Evolutionary conservation across 2,888 invertebrate genomes (phyloP).

Genomic region (Pemphredon lugubris): DNA sequence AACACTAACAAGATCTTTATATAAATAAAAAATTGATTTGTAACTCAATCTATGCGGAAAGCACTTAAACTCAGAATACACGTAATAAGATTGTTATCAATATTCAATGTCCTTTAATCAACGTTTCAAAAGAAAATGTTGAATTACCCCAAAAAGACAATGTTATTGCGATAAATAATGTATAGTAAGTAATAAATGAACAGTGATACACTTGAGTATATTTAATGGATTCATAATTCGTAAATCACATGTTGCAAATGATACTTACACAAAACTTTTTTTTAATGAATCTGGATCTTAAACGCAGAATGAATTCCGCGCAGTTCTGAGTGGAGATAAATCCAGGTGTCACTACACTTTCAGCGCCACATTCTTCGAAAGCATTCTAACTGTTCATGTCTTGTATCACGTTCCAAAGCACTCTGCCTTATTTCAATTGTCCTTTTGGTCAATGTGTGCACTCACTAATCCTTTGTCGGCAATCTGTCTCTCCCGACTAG

Average conservation of each 20-base stretch:
- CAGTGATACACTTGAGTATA: too few relatives aligned
- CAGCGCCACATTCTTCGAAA: slow-evolving; percentile 19
- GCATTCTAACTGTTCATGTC: background rate
- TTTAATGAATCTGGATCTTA: slow-evolving; percentile 11
- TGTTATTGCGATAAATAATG: too few relatives aligned
- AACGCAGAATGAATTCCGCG: background rate
- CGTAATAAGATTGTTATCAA: too few relatives aligned
- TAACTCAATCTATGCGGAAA: too few relatives aligned
- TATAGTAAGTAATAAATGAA: too few relatives aligned
- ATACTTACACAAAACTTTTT: slow-evolving; percentile 6
- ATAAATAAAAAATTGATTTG: too few relatives aligned
- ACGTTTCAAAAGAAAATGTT: too few relatives aligned
- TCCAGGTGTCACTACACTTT: slow-evolving; percentile 23
- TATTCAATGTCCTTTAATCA: too few relatives aligned
- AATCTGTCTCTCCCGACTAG: slow-evolving; percentile 8
- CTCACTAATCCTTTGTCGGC: slow-evolving; percentile 13
- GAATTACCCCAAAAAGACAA: too few relatives aligned
- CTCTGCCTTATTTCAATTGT: slow-evolving; percentile 8
- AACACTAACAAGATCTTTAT: too few relatives aligned
- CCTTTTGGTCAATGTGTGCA: slow-evolving; percentile 3
- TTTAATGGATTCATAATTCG: too few relatives aligned
- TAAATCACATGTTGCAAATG: background rate
- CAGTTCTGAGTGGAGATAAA: background rate
- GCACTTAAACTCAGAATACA: too few relatives aligned
- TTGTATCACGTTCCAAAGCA: background rate